Conservation (phyloP, 2,888 invertebrate species). For the Nomada flava region DNA sequence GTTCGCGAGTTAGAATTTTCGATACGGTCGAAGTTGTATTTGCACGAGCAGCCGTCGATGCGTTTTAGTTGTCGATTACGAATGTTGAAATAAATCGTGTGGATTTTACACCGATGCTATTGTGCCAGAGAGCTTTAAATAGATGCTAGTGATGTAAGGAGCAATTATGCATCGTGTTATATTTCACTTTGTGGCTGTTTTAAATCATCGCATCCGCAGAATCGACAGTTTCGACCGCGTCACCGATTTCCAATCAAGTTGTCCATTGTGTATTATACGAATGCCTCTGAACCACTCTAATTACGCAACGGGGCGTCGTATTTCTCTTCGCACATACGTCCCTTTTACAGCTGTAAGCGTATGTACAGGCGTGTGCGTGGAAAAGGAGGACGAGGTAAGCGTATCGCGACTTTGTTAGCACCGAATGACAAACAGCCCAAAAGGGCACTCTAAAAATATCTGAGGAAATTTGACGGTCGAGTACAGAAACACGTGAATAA, state of each 20-base stretch:
- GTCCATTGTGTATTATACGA: slow-evolving; percentile 36
- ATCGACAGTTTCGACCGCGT: slow-evolving; percentile 29
- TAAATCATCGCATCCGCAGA: slow-evolving; percentile 24
- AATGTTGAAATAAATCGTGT: background rate
- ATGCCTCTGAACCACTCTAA: slow-evolving; percentile 25
- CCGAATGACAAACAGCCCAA: slow-evolving; percentile 2
- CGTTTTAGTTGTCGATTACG: background rate
- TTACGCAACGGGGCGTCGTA: slow-evolving; percentile 11
- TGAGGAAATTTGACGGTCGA: slow-evolving; percentile 15
- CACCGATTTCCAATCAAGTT: slow-evolving; percentile 32
- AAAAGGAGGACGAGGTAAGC: background rate
- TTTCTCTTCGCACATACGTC: slow-evolving; percentile 10
- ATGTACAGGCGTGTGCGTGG: background rate
- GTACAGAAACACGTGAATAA: slow-evolving; percentile 1
- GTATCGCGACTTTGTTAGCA: slow-evolving; percentile 16
- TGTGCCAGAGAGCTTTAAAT: background rate
- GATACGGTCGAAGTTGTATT: background rate
- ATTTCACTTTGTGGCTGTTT: slow-evolving; percentile 11
- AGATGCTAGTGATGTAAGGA: background rate
- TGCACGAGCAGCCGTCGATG: background rate
- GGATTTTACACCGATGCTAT: background rate
- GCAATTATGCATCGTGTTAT: background rate
- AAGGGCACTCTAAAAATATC: background rate
- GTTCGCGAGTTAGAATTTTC: slow-evolving; percentile 12
- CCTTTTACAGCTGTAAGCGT: background rate